These are phyloP conservation scores for Lepidotrigona ventralis DNA, from an alignment of 1,140 invertebrate genomes.

Conservation along the genomic window DNA sequence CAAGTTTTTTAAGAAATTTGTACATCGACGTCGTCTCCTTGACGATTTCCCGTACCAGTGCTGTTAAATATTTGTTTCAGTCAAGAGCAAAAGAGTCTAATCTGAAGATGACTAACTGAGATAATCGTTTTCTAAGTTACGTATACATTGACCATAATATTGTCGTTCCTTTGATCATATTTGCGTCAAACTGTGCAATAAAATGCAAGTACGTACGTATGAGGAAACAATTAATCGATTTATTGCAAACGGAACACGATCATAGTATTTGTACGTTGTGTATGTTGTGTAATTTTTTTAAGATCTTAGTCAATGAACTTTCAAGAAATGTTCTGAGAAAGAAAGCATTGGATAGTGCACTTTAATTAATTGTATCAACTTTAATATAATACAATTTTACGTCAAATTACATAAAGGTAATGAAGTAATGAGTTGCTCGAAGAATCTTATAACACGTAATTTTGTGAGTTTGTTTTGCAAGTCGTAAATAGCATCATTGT, in stretches of 20 bases:
- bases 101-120: neutral
- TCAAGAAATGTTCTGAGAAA: neutral
- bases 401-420: neutral
- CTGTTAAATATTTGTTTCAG: neutral
- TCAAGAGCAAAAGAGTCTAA: neutral
- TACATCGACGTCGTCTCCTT: neutral
- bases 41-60: no score
- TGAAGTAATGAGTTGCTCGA: neutral
- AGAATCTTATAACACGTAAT: neutral
- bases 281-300: neutral
- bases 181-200: neutral
- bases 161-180: neutral
- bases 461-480: neutral
- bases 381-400: neutral
- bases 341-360: neutral
- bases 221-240: slow-evolving; percentile 23
- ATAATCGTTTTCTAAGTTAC: neutral
- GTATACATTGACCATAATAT: neutral
- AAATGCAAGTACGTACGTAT: slow-evolving; percentile 6
- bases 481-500: neutral
- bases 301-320: neutral
- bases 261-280: neutral
- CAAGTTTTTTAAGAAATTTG: neutral
- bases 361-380: neutral
- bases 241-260: neutral